phyloP scores from a whole-genome alignment of 1,140 invertebrate genomes.

The Glossosoma conforme region DNA sequence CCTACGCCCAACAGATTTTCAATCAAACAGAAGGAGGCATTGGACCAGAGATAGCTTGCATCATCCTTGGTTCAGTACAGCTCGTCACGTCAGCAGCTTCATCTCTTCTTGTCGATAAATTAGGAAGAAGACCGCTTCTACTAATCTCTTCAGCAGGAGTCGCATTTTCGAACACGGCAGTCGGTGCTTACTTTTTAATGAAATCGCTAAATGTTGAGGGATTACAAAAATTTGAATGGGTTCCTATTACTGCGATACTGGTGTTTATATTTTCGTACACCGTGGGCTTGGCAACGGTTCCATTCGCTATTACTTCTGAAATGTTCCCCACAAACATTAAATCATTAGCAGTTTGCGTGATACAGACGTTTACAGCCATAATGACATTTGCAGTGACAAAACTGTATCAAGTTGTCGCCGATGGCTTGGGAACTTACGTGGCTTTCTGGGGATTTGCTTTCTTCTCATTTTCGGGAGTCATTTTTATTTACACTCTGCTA shows the following conservation, averaged over 20 bases:
- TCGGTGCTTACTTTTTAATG: constrained; percentile 60
- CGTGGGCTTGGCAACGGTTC: constrained; percentile 66
- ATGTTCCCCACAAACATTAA: constrained; percentile 69
- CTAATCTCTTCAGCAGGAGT: constrained; percentile 56
- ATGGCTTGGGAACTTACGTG: constrained; percentile 59
- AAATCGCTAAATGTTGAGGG: constrained; percentile 40
- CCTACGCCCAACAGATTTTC: constrained; percentile 72
- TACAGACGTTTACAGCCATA: constrained; percentile 47
- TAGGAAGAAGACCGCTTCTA: constrained; percentile 64
- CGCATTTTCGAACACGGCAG: constrained; percentile 49
- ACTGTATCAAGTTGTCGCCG: constrained; percentile 62
- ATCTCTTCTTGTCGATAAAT: constrained; percentile 63
- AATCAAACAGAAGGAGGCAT: constrained; percentile 50
- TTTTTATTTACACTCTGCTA: constrained; percentile 60
- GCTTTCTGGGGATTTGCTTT: constrained; percentile 70
- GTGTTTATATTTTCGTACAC: constrained; percentile 67
- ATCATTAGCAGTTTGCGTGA: constrained; percentile 57
- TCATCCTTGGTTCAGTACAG: constrained; percentile 63
- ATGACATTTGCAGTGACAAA: constrained; percentile 67
- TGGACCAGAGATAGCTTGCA: constrained; percentile 50
- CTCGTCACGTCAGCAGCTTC: constrained; percentile 59
- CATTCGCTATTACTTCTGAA: constrained; percentile 68
- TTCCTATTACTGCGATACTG: constrained; percentile 63
- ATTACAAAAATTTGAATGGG: constrained; percentile 46
- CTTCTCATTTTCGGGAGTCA: constrained; percentile 55